Evolutionary conservation across 1,140 invertebrate genomes (phyloP), one percentile per base, ranked within the genome.

Genomic region (Uloborus diversus): DNA sequence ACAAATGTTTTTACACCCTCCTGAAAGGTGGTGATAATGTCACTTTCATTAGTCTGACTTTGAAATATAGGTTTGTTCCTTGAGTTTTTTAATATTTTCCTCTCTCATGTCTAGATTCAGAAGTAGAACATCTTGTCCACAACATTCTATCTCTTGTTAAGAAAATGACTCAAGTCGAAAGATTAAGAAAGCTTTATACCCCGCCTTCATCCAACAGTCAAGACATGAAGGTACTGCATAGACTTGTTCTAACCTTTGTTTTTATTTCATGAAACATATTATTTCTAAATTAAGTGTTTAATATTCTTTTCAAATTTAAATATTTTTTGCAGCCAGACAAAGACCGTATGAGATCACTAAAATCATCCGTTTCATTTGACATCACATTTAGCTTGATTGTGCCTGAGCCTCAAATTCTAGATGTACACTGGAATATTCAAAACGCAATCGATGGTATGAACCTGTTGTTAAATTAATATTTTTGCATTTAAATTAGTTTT

Each of bases 351-450:
- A n/a, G 79, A 14, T 71, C 53, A 9, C 35, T 80, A 20, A 65
- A 51, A 47, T 42, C 79, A 57, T 42, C 88, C 78, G 85, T 89
- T 7, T 89, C 90, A 7, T 94, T 94, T 85, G 93, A 94, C 85
- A 86, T 95, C 27, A 88, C 94, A 20, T 89, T 95, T 14, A 93
- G 92, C 1, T 85, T 94, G 5, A 89, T 94, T 1, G 92, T 93
- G 86, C 93, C 93, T 1, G 89, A 93, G 82, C 94, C 94, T 9
- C 90, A 92, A 53, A 87, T 90, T 42, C 81, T 93, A 9, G 87
- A 90, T 81, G 87, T 93, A n/a, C 83, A 90, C n/a, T 92, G 92
- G 91, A 88, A 93, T 84, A 89, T 92, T 13, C 85, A 89, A 66
- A 83, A 87, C 62, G 89, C 92, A 47, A 86, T 91, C 1, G 85